Conservation (phyloP, 2,797 vertebrate genomes). For the Sciaenops ocellatus region DNA sequence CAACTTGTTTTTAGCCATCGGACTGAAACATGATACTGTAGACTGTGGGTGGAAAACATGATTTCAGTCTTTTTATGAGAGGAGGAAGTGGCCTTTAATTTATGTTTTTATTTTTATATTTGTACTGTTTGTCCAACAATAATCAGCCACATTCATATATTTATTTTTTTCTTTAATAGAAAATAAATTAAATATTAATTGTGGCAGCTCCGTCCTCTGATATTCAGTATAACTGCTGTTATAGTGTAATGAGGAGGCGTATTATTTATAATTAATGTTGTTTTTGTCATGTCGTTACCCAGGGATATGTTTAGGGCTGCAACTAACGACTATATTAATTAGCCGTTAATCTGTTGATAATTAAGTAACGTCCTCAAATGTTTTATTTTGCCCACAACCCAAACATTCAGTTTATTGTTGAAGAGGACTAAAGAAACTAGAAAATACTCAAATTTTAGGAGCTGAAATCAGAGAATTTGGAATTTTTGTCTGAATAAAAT, state of each 20-base stretch:
- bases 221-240: slow-evolving; percentile 4
- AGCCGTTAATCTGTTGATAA: too few species aligned
- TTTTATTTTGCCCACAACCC: too few species aligned
- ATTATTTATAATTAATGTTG: slow-evolving; percentile 35
- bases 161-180: neutral
- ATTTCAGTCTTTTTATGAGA: slow-evolving; percentile 12
- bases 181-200: slow-evolving; percentile 1
- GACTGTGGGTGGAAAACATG: slow-evolving; percentile 10
- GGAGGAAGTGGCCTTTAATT: slow-evolving; percentile 58
- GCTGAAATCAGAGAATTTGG: too few species aligned
- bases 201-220: slow-evolving; percentile 40
- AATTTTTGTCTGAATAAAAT: too few species aligned
- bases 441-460: too few species aligned
- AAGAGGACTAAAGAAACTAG: too few species aligned
- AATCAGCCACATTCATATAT: slow-evolving; percentile 29
- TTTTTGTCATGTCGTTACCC: slow-evolving; percentile 24
- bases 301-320: slow-evolving; percentile 33
- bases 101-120: slow-evolving; percentile 14
- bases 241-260: neutral
- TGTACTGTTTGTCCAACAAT: slow-evolving; percentile 14
- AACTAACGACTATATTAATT: too few species aligned
- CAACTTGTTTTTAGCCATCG: slow-evolving; percentile 50
- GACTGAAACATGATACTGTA: slow-evolving; percentile 51
- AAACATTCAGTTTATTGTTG: too few species aligned
- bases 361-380: too few species aligned